Evolutionary conservation across 2,888 invertebrate genomes (phyloP), one percentile per base, ranked within the genome.

Genomic region (Leptopilina syphax): DNA sequence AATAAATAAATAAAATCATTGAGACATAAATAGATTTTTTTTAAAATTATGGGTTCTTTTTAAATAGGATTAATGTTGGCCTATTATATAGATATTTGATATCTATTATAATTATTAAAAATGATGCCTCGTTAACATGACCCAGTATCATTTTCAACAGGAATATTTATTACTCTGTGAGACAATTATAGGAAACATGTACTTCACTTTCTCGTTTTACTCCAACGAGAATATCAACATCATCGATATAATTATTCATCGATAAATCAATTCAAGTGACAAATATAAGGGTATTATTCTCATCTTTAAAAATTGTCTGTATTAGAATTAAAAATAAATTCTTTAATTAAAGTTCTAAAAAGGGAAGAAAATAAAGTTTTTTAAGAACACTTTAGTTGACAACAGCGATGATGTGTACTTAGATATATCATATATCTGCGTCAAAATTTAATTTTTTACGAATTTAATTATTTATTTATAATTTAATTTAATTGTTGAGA

Each of bases 181-280:
- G 68, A 79, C 82, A 81, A 84, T 81, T 78, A 83, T 83, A 80
- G 77, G 34, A 34, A 60, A 78, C 65, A 80, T 80, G 79, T 80
- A 81, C 78, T 78, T 63, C 81, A 83, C 84, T 84, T 85, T 85
- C 85, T 84, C 84, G 81, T 83, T 65, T 77, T 47, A 54, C 65
- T 79, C 78, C 77, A 70, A 65, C 41, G 27, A 54, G 79, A 47
- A 67, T 34, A 34, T 79, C 76, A 78, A 54, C 73, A 12, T 54
- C 79, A 80, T 44, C 44, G 4, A 34, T 34, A 84, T 82, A 83
- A 83, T 82, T 83, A 80, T 79, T 76, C 79, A 78, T 60, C 82
- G 82, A 83, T 82, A 82, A 80, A 82, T 86, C 79, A 83, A 86
- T 80, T 76, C 44, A n/a, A 79, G 67, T 78, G 80, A 13, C 50